These are phyloP conservation scores for Chymomyza fuscimana DNA, from an alignment of 2,888 invertebrate genomes.

Conservation along the genomic window DNA sequence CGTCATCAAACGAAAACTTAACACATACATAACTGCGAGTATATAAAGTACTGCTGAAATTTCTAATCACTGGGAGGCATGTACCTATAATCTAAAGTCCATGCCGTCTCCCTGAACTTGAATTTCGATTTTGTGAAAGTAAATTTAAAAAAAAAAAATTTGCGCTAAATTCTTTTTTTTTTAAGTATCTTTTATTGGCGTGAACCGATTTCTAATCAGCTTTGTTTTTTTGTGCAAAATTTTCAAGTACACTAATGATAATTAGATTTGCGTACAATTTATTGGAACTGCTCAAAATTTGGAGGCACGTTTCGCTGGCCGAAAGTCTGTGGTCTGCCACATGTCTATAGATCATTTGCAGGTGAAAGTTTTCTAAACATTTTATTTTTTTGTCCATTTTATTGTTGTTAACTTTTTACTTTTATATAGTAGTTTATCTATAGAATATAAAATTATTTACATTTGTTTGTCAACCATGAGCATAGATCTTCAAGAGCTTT, in stretches of 20 bases:
- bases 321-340: constrained; percentile 51
- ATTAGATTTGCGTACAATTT: constrained; percentile 56
- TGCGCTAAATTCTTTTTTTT: constrained; percentile 29
- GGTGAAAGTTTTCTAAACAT: constrained; percentile 63
- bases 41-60: neutral
- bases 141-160: constrained; percentile 38
- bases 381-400: constrained; percentile 50
- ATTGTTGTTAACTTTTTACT: constrained; percentile 31
- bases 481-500: constrained; percentile 51
- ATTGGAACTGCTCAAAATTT: neutral
- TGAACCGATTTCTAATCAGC: constrained; percentile 67
- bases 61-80: neutral
- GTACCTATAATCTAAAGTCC: too few species aligned
- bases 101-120: constrained; percentile 56
- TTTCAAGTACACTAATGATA: constrained; percentile 59
- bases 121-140: constrained; percentile 61
- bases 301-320: constrained; percentile 22
- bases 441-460: constrained; percentile 74
- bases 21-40: neutral
- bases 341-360: constrained; percentile 65
- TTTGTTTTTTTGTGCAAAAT: neutral
- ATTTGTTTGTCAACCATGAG: constrained; percentile 69
- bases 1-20: constrained; percentile 34
- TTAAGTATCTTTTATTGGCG: constrained; percentile 14
- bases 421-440: constrained; percentile 56